Evolutionary conservation across 2,797 vertebrate genomes (phyloP), one percentile per base, ranked within the genome.

Genomic region (Holocentrus rufus): DNA sequence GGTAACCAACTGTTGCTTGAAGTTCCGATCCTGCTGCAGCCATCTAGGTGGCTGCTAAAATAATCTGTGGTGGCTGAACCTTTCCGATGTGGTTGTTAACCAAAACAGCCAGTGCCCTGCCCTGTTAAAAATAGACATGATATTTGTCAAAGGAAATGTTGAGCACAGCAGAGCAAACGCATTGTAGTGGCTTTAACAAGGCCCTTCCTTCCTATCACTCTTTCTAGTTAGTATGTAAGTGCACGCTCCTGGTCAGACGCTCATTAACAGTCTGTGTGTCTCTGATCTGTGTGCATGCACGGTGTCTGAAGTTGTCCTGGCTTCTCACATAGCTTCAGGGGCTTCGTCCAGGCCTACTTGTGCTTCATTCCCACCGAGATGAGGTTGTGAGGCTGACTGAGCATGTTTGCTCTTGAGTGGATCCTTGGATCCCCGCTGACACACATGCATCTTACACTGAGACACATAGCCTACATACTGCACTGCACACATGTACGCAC

Each of bases 381-480:
- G 23, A 52, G 62, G n/a, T 62, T 62, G 42, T 53, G 59, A 83
- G 77, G 65, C 78, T 87, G 88, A 85, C 79, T 82, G 86, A 87
- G 83, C 78, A 74, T 82, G 81, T 89, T 74, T 55, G 20, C 83
- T 81, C 67, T 57, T 76, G 61, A 74, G 53, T 75, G 30, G 25
- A 72, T 65, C 56, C 39, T 70, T 20, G 18, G 30, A 62, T 67
- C 69, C 52, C 71, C 6, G 10, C 65, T 80, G 75, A 83, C 74
- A 84, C 66, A 52, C 78, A 77, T 47, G 64, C 79, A 71, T 75
- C 81, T 69, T 57, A 73, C 49, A 57, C 25, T 5, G 52, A 74
- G 53, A 87, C 77, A 25, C 70, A 36, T 83, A 91, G 87, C 88
- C 86, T 82, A 88, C 87, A 88, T 88, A 71, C 81, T 82, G 59